Base-by-base conservation (phyloP, 2,113 vertebrate genomes). In the Ochotona princeps region DNA sequence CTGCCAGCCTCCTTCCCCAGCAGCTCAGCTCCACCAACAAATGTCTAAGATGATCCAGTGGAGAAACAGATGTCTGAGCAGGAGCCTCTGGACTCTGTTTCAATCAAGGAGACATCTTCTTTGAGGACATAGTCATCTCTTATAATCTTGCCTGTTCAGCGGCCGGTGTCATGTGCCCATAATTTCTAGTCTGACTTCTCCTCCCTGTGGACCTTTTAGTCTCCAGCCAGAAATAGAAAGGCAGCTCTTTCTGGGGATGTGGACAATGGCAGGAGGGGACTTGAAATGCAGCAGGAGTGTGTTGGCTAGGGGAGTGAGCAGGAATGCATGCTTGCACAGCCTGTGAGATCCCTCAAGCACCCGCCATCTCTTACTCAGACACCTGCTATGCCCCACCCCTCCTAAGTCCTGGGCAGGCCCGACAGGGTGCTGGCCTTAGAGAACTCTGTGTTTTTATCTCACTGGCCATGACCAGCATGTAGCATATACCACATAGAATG, bases 101-200 rank as follows among this genome's bases (percentile, higher is more conserved):
- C 66, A 85, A 86, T 91, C n/a, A 81, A 83, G 87, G 86, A 92
- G 84, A 61, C 20, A 70, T 20, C 35, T 81, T 74, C 47, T 80
- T 75, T 89, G 75, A 18, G 57, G 78, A 87, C 75, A 65, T 1
- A 44, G 38, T n/a, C 63, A 14, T 78, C 35, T 51, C 21, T 51
- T 75, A 23, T 0, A 80, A 44, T 44, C 32, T 90, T 82, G 57
- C 79, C 57, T 75, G 87, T 90, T 81, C 44, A 8, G 8, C 21
- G 85, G 60, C 20, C 49, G 11, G 12, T 12, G 61, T 69, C 70
- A 28, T 3, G 15, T 54, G 44, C 66, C 61, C 32, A n/a, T 44
- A 38, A 3, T 25, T 66, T 83, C 69, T 11, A 60, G 20, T 66
- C 25, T 30, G 38, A 17, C 67, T 89, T 93, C 82, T 86, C 35